phyloP scores from a whole-genome alignment of 1,140 invertebrate species.

The Dryas iulia region DNA sequence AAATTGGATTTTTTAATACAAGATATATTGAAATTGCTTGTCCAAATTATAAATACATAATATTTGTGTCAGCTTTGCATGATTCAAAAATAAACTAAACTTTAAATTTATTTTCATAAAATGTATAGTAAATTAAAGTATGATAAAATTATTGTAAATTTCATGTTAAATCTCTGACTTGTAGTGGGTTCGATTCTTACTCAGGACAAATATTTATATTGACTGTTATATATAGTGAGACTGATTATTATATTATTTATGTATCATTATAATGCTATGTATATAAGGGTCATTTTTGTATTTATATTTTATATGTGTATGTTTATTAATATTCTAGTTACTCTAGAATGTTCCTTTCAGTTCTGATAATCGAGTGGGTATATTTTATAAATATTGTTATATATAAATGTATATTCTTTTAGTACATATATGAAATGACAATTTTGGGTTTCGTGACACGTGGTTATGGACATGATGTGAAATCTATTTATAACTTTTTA shows the following conservation, averaged over 20 bases:
- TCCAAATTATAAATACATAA: too few species aligned
- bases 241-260: too few species aligned
- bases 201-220: neutral
- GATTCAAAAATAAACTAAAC: neutral
- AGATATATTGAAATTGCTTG: too few species aligned
- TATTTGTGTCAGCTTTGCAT: slow-evolving; percentile 15
- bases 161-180: too few species aligned
- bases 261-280: neutral
- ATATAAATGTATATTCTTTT: neutral
- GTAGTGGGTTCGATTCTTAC: neutral
- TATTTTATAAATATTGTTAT: neutral
- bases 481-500: neutral
- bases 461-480: slow-evolving; percentile 19
- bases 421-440: neutral
- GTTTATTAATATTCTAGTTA: too few species aligned
- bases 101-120: neutral
- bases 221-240: too few species aligned
- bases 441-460: slow-evolving; percentile 16
- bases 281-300: neutral
- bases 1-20: too few species aligned
- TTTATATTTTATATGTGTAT: neutral
- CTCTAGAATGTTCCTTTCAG: too few species aligned
- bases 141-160: neutral
- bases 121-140: neutral
- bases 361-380: neutral